Conservation (phyloP, 2,888 invertebrate species). For the Ectemnius continuus region DNA sequence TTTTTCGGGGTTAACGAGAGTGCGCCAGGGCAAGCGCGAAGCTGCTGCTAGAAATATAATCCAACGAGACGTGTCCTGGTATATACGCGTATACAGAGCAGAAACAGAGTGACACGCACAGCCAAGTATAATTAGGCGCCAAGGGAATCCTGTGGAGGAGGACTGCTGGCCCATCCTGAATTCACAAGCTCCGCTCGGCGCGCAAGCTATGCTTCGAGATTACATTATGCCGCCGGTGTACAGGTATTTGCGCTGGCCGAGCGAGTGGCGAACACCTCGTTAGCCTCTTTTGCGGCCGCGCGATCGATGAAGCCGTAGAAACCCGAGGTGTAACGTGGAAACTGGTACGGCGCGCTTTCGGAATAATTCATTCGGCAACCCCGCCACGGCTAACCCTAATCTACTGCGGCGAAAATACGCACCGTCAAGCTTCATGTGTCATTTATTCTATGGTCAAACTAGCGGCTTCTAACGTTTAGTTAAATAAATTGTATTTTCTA, state of each 20-base stretch:
- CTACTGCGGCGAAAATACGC: no score
- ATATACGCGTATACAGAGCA: no score
- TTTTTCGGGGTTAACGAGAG: slow-evolving; percentile 27
- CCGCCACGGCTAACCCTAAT: neutral
- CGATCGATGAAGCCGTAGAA: slow-evolving; percentile 9
- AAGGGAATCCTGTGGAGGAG: neutral
- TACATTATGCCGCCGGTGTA: neutral
- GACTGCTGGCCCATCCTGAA: no score
- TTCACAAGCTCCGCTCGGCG: no score
- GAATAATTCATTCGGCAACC: neutral
- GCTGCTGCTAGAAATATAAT: slow-evolving; percentile 26
- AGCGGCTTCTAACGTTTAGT: no score
- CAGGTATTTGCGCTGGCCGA: neutral
- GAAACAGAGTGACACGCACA: slow-evolving; percentile 7
- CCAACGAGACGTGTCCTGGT: neutral
- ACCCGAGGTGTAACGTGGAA: slow-evolving; percentile 2
- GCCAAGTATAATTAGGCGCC: slow-evolving; percentile 10
- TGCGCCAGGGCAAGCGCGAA: slow-evolving; percentile 1
- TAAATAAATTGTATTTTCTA: no score
- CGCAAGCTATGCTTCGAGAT: no score
- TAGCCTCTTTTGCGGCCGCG: neutral
- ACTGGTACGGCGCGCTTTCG: neutral
- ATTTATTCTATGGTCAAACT: no score
- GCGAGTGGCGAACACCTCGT: neutral
- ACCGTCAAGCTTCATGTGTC: no score